Base-by-base conservation (phyloP, 2,888 invertebrate genomes). In the Rhabditophanes sp. region DNA sequence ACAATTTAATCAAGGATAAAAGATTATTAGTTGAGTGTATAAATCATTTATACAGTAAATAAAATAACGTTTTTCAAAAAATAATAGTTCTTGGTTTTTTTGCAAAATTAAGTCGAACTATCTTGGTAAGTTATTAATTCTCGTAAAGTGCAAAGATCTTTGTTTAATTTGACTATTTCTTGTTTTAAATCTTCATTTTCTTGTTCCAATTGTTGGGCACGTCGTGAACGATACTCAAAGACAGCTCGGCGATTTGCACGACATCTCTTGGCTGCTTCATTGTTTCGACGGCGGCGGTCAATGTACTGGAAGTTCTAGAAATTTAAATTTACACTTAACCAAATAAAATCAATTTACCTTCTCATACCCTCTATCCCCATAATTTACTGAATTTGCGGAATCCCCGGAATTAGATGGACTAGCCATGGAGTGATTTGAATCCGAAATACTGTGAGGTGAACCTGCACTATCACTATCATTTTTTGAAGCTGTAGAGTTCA, bases 181-280 rank as follows among this genome's bases (percentile, higher is more conserved):
- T 53, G 41, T 11, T 46, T 35, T 18, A 69, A 55, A 26, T 66
- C 63, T 14, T 56, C 60, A 50, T 70, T 70, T 53, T 70, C 69
- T 3, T 44, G 49, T 45, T 69, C 69, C 30, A 70, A 52, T 28
- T 44, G 33, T 25, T 64, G 65, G 24, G 66, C 65, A 4, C 69
- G 52, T 35, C 66, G 52, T 32, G 63, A 62, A 4, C 67, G 65
- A 34, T 66, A 55, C 30, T 64, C 64, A 33, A 63, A 65, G 9
- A 65, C 56, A 21, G 65, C 60, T 39, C 69, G 64, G 19, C 69
- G 50, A 48, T 69, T 68, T 42, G 69, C 68, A 6, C 70, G 55
- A 43, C 69, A 69, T 42, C 68, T 60, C 37, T 69, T 55, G 3
- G 68, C 69, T 4, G 69, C 70, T 46, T 68, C 68, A 48, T 70